phyloP scores from a whole-genome alignment of 2,113 vertebrate genomes.

The Gnathonemus longibarbis region DNA sequence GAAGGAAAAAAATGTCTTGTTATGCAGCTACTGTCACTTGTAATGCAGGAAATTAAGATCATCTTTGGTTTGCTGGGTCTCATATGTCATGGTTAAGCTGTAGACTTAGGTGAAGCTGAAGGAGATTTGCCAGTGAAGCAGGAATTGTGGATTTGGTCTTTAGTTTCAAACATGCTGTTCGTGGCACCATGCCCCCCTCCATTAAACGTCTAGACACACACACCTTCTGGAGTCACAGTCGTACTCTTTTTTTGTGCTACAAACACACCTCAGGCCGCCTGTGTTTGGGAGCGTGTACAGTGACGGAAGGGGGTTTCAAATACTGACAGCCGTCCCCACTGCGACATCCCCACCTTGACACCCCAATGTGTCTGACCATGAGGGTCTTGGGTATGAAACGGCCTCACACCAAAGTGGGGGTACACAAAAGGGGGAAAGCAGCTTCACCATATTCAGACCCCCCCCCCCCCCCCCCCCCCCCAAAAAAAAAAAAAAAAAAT shows the following conservation, averaged over 20 bases:
- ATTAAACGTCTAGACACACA: background rate
- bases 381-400: background rate
- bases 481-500: background rate
- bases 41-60: background rate
- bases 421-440: background rate
- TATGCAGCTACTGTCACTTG: background rate
- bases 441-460: background rate
- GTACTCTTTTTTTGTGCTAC: background rate
- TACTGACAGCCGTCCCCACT: background rate
- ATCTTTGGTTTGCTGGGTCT: background rate
- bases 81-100: background rate
- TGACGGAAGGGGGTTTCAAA: background rate
- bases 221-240: background rate
- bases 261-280: background rate
- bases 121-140: background rate
- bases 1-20: background rate
- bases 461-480: background rate
- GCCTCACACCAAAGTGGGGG: background rate
- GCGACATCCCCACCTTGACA: no score
- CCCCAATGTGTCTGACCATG: background rate
- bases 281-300: background rate
- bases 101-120: background rate
- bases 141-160: background rate
- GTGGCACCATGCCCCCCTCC: background rate
- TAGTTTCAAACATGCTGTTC: background rate